Evolutionary conservation across 1,140 invertebrate genomes (phyloP).

Genomic region (Agrilus planipennis): DNA sequence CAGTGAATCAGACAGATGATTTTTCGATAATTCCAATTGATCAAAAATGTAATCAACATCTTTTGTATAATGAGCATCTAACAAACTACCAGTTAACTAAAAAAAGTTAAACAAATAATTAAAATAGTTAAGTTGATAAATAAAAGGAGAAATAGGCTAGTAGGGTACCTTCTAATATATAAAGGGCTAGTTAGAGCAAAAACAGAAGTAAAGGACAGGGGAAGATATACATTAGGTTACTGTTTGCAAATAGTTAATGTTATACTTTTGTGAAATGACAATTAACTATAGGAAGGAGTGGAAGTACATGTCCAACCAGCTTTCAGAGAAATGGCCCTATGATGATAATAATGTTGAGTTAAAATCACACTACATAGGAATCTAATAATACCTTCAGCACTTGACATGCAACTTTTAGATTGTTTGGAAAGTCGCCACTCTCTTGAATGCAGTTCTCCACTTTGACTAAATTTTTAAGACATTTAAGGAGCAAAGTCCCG

Average conservation of each 20-base stretch:
- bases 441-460: too few species aligned
- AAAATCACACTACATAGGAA: too few species aligned
- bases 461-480: constrained; percentile 20
- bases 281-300: too few species aligned
- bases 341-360: too few species aligned
- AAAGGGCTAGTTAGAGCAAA: too few species aligned
- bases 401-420: constrained; percentile 43
- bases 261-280: too few species aligned
- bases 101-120: constrained; percentile 10
- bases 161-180: too few species aligned
- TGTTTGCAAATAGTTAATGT: too few species aligned
- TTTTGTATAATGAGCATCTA: constrained; percentile 24
- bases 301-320: too few species aligned
- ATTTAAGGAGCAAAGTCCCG: constrained; percentile 22
- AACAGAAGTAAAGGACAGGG: too few species aligned
- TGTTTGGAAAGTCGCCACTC: constrained; percentile 31
- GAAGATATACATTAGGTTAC: too few species aligned
- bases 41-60: constrained; percentile 25
- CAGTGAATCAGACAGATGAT: constrained; percentile 21
- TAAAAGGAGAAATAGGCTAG: background rate
- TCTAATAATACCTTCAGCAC: constrained; percentile 40
- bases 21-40: constrained; percentile 14
- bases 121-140: constrained; percentile 4
- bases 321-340: too few species aligned
- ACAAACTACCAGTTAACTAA: constrained; percentile 26